A percentile compares a stretch with the other conserved stretches of the same genome.
Conservation (phyloP, 2,113 vertebrate genomes). For the Myanophis thanlyinensis region DNA sequence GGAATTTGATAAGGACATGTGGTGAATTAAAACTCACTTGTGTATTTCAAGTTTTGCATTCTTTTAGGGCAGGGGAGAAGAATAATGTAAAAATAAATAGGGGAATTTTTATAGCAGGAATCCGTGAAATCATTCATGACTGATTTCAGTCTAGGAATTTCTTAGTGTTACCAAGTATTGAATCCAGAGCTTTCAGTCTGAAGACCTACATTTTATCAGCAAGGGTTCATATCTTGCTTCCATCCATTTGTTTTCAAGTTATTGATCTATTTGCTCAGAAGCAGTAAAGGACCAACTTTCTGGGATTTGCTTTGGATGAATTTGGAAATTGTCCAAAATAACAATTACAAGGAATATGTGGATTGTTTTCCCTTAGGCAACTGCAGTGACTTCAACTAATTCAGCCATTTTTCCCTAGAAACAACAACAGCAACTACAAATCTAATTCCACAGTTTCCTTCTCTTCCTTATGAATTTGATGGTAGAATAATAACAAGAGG, state of each 20-base stretch:
- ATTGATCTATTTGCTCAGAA: neutral
- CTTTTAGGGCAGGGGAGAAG: neutral
- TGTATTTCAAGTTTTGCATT: neutral
- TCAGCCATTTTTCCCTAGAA: neutral
- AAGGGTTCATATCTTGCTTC: neutral
- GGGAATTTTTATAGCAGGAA: neutral
- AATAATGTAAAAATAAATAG: neutral
- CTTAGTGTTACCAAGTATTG: neutral
- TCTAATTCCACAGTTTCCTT: neutral
- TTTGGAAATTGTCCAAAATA: neutral
- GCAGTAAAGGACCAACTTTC: neutral
- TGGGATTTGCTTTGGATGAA: neutral
- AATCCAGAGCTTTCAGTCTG: neutral
- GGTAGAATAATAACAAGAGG: neutral
- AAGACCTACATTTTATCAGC: neutral
- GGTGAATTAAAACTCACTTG: neutral
- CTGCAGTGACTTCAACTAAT: neutral
- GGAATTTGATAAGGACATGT: neutral
- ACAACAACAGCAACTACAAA: neutral
- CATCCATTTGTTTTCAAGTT: neutral
- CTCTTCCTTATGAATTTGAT: neutral
- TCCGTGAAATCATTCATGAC: neutral
- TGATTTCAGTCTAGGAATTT: neutral
- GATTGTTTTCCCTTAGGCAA: neutral
- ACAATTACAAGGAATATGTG: neutral